Conservation (phyloP, 2,888 invertebrate genomes). For the Liodrosophila aerea region DNA sequence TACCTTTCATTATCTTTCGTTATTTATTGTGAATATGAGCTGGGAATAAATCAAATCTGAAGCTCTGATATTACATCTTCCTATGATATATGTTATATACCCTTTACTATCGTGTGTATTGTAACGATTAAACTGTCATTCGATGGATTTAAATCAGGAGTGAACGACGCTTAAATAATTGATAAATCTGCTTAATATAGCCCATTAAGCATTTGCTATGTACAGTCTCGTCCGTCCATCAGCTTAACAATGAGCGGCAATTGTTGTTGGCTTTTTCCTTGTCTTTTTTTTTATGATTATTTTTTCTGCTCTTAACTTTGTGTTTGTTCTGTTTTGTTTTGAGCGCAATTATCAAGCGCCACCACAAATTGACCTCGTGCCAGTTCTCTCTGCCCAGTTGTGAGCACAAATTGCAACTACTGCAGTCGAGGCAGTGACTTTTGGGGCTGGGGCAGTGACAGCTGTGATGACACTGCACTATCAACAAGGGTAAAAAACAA, state of each 20-base stretch:
- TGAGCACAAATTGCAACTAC: constrained; percentile 37
- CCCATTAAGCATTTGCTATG: constrained; percentile 29
- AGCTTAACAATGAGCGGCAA: constrained; percentile 44
- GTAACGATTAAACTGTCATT: too few species aligned
- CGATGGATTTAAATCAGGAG: too few species aligned
- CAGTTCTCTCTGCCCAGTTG: constrained; percentile 37
- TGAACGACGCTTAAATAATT: constrained; percentile 15
- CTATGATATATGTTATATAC: too few species aligned
- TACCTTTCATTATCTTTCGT: too few species aligned
- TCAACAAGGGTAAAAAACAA: constrained; percentile 17
- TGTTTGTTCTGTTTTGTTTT: constrained; percentile 11
- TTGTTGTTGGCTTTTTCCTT: constrained; percentile 16
- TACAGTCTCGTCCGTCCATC: too few species aligned
- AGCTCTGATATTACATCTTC: too few species aligned
- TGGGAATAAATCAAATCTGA: too few species aligned
- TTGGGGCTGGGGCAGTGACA: constrained; percentile 4
- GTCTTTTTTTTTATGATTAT: not conserved
- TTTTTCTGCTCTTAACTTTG: constrained; percentile 10
- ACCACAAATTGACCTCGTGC: constrained; percentile 70
- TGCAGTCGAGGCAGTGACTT: not conserved
- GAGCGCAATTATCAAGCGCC: constrained; percentile 60
- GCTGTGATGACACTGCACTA: constrained; percentile 39
- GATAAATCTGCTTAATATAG: constrained; percentile 22
- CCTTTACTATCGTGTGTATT: too few species aligned
- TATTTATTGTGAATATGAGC: too few species aligned